Evolutionary conservation across 2,113 vertebrate genomes (phyloP).

Genomic region (Cheirogaleus medius): DNA sequence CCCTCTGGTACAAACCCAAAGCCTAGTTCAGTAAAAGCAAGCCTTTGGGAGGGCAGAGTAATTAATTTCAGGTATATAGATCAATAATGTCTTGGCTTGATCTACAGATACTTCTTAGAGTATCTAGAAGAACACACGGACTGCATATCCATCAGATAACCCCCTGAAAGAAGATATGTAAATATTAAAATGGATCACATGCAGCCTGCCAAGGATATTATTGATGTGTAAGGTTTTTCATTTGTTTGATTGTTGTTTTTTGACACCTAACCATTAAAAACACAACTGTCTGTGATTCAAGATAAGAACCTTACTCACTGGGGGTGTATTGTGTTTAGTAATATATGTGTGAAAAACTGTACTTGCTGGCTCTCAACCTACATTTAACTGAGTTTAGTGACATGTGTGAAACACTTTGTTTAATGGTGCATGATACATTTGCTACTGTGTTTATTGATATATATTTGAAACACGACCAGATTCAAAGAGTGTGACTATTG

Average conservation of each 20-base stretch:
- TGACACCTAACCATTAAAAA: background rate
- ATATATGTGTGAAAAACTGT: background rate
- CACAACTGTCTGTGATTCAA: background rate
- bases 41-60: background rate
- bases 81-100: background rate
- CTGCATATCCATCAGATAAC: background rate
- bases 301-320: background rate
- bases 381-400: background rate
- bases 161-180: background rate
- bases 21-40: background rate
- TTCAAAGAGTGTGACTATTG: background rate
- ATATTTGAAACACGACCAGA: background rate
- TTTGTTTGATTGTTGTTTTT: background rate
- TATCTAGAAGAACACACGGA: background rate
- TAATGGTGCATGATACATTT: background rate
- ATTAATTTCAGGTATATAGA: constrained; percentile 1
- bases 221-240: background rate
- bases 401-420: constrained; percentile 15
- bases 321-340: background rate
- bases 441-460: background rate
- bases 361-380: background rate
- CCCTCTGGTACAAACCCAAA: background rate
- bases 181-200: constrained; percentile 8
- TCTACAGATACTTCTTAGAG: background rate
- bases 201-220: background rate